These are phyloP conservation scores for Poecilia picta DNA, from an alignment of 2,797 vertebrate genomes.

Conservation along the genomic window DNA sequence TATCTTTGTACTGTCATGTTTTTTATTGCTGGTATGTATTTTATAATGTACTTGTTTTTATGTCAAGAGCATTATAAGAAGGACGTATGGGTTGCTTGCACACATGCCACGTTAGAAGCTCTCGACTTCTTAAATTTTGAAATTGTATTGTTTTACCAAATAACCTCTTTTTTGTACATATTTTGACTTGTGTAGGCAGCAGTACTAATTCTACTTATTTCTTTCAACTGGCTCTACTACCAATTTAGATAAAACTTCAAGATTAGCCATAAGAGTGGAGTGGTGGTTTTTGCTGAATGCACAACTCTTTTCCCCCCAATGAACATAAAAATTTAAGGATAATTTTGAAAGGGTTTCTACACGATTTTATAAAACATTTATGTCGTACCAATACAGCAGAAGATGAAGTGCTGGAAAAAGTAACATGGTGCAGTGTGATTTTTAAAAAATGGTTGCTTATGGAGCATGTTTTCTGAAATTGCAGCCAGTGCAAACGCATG, in stretches of 20 bases:
- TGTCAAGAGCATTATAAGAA: not conserved
- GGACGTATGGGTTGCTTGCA: not conserved
- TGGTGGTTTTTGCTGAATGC: not conserved
- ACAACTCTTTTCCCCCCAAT: not conserved
- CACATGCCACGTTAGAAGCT: not conserved
- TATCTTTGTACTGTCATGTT: too few species aligned
- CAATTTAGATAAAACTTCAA: not conserved
- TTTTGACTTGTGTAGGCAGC: not conserved
- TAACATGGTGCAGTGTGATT: not conserved
- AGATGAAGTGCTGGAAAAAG: not conserved
- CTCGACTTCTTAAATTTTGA: not conserved
- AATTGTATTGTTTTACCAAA: not conserved
- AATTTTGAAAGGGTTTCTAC: not conserved
- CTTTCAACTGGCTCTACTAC: not conserved
- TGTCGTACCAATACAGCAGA: not conserved
- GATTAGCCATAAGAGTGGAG: not conserved
- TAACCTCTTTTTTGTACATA: not conserved
- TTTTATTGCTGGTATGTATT: too few species aligned
- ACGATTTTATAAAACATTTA: not conserved
- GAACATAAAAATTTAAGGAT: not conserved
- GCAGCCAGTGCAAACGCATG: conserved; percentile 22
- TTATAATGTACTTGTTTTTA: too few species aligned
- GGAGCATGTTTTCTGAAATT: conserved; percentile 32
- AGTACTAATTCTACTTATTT: not conserved
- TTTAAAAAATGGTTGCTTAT: conserved; percentile 23